phyloP scores from a whole-genome alignment of 2,888 invertebrate genomes.

The Trichopria drosophilae region DNA sequence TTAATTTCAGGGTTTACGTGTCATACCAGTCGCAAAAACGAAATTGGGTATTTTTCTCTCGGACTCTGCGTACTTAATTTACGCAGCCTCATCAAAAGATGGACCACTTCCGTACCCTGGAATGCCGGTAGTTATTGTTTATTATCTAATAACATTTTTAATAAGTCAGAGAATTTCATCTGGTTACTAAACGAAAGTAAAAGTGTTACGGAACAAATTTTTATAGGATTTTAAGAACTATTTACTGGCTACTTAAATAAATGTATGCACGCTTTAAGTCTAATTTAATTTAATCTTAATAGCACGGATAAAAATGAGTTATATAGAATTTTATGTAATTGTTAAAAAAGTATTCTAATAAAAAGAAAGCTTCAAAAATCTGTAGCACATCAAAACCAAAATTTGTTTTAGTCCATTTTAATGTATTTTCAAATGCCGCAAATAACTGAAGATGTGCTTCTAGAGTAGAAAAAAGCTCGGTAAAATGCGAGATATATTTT shows the following conservation, averaged over 20 bases:
- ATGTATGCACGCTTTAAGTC: too few species aligned
- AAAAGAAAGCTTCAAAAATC: too few species aligned
- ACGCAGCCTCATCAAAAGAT: constrained; percentile 52
- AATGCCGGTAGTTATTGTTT: constrained; percentile 47
- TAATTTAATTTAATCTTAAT: too few species aligned
- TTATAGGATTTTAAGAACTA: not conserved
- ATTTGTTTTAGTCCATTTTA: too few species aligned
- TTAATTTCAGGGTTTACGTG: constrained; percentile 49
- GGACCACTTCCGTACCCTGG: constrained; percentile 53
- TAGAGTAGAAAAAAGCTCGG: too few species aligned
- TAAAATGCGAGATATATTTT: too few species aligned
- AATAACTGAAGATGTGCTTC: too few species aligned
- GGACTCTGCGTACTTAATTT: constrained; percentile 54
- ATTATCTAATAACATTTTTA: not conserved
- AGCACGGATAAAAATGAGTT: too few species aligned
- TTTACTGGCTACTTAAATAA: constrained; percentile 8
- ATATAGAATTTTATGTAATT: too few species aligned
- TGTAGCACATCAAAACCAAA: too few species aligned
- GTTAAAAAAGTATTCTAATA: too few species aligned
- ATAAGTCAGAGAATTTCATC: not conserved
- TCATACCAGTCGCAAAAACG: constrained; percentile 47
- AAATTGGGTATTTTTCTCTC: constrained; percentile 53
- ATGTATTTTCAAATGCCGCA: too few species aligned
- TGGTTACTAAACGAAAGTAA: constrained; percentile 13
- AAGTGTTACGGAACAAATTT: constrained; percentile 20